Percentiles rank a stretch among this genome's conserved stretches.
These are phyloP conservation scores for Gadopsis bispinosus DNA, from an alignment of 2,797 vertebrate genomes.

Conservation along the genomic window DNA sequence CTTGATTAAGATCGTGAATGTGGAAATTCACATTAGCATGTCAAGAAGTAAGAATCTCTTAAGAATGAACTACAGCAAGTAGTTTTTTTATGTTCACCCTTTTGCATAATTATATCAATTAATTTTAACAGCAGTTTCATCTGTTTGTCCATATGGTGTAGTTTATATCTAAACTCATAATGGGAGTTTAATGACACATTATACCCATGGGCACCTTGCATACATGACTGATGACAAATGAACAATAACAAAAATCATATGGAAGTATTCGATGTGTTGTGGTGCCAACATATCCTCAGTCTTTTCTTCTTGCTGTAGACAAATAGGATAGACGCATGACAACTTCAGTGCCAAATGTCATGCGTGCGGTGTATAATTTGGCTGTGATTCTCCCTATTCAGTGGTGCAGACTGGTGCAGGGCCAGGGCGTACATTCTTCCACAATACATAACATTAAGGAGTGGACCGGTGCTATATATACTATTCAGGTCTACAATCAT, in stretches of 20 bases:
- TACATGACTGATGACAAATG: slow-evolving; percentile 49
- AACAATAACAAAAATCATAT: slow-evolving; percentile 47
- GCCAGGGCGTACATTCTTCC: slow-evolving; percentile 57
- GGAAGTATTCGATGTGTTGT: slow-evolving; percentile 31
- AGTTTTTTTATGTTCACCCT: slow-evolving; percentile 18
- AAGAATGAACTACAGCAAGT: slow-evolving; percentile 13
- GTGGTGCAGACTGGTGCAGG: slow-evolving; percentile 55
- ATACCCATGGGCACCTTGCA: slow-evolving; percentile 35
- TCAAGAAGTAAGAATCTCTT: slow-evolving; percentile 24
- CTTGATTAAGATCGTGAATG: slow-evolving; percentile 50
- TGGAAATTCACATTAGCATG: slow-evolving; percentile 31
- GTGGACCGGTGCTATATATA: slow-evolving; percentile 83
- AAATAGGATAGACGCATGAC: slow-evolving; percentile 36
- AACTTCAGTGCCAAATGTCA: slow-evolving; percentile 43
- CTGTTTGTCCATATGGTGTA: slow-evolving; percentile 56
- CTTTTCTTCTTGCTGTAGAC: slow-evolving; percentile 14
- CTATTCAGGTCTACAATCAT: slow-evolving; percentile 81
- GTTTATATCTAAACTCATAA: slow-evolving; percentile 48
- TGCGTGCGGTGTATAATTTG: slow-evolving; percentile 69
- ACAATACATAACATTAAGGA: slow-evolving; percentile 75
- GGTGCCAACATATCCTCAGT: not conserved
- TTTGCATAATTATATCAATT: slow-evolving; percentile 30
- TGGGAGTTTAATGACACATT: slow-evolving; percentile 55
- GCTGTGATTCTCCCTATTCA: slow-evolving; percentile 58
- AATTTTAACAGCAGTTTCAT: slow-evolving; percentile 34